Conservation (phyloP, 2,113 vertebrate species). For the Agelaius tricolor region DNA sequence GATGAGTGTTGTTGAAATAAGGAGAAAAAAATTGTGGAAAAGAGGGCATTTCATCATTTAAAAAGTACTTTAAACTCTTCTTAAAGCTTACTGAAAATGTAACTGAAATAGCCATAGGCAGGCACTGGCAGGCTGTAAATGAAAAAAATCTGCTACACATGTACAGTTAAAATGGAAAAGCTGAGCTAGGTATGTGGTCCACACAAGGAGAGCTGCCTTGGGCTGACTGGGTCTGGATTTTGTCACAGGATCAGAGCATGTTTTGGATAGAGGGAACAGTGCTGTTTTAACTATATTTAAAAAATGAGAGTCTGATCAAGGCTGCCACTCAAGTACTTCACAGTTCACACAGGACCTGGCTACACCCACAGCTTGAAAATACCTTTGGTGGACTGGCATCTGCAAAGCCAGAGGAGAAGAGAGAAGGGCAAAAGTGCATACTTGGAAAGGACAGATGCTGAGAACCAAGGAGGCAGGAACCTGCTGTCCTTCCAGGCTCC, state of each 20-base stretch:
- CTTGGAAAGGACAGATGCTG: not conserved
- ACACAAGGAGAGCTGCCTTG: not conserved
- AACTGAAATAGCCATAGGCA: not conserved
- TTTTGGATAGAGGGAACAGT: not conserved
- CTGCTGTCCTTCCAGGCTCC: not conserved
- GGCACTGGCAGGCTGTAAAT: not conserved
- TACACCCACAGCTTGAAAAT: not conserved
- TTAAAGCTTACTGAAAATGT: not conserved
- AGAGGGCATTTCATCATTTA: not conserved
- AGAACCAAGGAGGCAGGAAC: not conserved
- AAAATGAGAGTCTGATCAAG: not conserved
- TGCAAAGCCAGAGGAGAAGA: not conserved
- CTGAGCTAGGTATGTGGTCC: not conserved
- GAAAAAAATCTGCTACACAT: fast-evolving
- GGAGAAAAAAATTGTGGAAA: not conserved
- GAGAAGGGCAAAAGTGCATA: not conserved
- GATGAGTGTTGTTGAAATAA: not conserved
- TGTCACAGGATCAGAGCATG: not conserved
- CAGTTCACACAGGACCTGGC: not conserved
- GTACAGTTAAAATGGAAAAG: not conserved
- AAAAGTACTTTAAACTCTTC: not conserved
- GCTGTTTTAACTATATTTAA: not conserved
- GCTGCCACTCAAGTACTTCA: not conserved
- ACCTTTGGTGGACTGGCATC: not conserved
- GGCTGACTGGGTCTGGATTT: not conserved